These are phyloP conservation scores for Sipha flava DNA, from an alignment of 1,140 invertebrate genomes.

Conservation along the genomic window DNA sequence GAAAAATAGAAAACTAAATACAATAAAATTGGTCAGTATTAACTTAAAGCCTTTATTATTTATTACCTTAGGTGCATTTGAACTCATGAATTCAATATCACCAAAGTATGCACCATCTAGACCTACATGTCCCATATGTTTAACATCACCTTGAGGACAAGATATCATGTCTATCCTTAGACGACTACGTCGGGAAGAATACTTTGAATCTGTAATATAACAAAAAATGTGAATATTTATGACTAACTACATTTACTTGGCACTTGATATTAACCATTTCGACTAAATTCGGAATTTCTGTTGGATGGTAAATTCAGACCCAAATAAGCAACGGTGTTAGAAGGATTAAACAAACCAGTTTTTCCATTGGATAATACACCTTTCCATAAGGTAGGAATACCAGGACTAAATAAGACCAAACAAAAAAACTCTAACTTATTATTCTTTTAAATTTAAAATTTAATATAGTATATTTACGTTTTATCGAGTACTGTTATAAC, in stretches of 20 bases:
- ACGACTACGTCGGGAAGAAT: conserved; percentile 57
- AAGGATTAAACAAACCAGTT: conserved; percentile 81
- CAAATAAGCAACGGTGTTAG: conserved; percentile 77
- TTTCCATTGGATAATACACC: conserved; percentile 75
- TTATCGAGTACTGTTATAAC: conserved; percentile 91
- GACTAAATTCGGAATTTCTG: conserved; percentile 51
- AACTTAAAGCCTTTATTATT: too few relatives aligned
- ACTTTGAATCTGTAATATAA: conserved; percentile 39
- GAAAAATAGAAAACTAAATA: not conserved
- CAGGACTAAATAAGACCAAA: conserved; percentile 34
- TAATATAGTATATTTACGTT: conserved; percentile 41
- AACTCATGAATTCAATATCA: conserved; percentile 77
- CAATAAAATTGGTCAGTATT: not conserved
- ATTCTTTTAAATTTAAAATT: not conserved
- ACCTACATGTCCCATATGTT: conserved; percentile 94
- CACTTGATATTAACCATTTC: conserved; percentile 46
- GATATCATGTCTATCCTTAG: conserved; percentile 91
- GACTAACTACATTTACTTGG: not conserved
- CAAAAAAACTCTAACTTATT: not conserved
- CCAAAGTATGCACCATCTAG: conserved; percentile 94
- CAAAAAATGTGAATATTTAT: not conserved
- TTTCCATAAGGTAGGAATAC: conserved; percentile 58
- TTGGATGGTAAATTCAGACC: conserved; percentile 68
- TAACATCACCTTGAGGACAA: conserved; percentile 88
- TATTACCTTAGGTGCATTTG: conserved; percentile 44